Evolutionary conservation across 2,113 vertebrate species (phyloP), one percentile per base, ranked within the genome.

Genomic region (Noturus placidus): DNA sequence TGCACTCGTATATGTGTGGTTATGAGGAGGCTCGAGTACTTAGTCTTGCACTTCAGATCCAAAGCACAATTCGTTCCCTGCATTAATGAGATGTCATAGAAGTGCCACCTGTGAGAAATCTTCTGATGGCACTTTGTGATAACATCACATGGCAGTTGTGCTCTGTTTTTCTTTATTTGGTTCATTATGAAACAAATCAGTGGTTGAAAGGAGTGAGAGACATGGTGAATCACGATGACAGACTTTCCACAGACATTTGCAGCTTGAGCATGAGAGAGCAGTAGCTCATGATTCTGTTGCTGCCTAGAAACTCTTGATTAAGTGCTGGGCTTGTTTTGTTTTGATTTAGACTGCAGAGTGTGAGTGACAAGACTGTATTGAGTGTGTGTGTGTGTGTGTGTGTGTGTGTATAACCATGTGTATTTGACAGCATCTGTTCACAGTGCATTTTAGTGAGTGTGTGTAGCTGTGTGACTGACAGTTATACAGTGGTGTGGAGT

Each of bases 401-500:
- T 50, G 46, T 50, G 46, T 35, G 83, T 67, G 80, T 85, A 22
- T 70, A 42, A 70, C 9, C 15, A 56, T 83, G 38, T 89, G 70
- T 82, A 67, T 87, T 25, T 81, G 83, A 83, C 87, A 59, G 80
- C 83, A 54, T 82, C 72, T 76, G 56, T 74, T 69, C 65, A 83
- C 59, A 61, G 63, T 87, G 78, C 56, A 15, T 84, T 84, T 86
- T 70, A 38, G 52, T 67, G 50, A 84, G 76, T 88, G 69, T 85
- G 89, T 52, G 77, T 84, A 86, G n/a, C 84, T 82, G 79, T 89
- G 91, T 93, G 92, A 95, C 89, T 94, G 93, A 93, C 94, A 91
- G 93, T 91, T 93, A 90, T 92, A 91, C 91, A 92, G 92, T 92
- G 90, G 88, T 86, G 86, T 69, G 72, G 91, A 93, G 93, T 92